Evolutionary conservation across 2,113 vertebrate species (phyloP).

Genomic region (Myiopsitta monachus): DNA sequence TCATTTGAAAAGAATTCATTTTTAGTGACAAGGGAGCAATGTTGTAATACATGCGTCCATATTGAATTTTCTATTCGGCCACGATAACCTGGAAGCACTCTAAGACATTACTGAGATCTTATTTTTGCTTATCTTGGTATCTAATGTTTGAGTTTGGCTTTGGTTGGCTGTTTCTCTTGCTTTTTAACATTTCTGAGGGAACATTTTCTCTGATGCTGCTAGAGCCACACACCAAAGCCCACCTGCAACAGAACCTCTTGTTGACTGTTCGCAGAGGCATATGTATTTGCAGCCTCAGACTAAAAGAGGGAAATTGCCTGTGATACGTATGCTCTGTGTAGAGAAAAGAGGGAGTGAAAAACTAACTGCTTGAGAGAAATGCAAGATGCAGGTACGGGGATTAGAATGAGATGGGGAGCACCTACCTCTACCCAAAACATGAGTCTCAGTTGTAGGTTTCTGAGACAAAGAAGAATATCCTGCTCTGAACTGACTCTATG

Average conservation of each 20-base stretch:
- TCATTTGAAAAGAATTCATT: neutral
- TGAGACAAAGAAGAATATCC: neutral
- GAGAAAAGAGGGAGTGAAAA: neutral
- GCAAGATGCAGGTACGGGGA: neutral
- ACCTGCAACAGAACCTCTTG: neutral
- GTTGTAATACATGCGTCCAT: neutral
- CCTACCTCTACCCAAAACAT: neutral
- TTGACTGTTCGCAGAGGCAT: neutral
- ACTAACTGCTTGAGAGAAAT: neutral
- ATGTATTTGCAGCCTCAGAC: neutral
- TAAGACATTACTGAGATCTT: neutral
- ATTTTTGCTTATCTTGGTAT: neutral
- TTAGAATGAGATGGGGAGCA: accelerated
- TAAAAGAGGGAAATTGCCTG: neutral
- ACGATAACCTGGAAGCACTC: neutral
- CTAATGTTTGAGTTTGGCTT: neutral
- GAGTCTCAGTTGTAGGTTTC: neutral
- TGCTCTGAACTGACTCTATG: neutral
- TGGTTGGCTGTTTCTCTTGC: neutral
- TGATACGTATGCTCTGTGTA: neutral
- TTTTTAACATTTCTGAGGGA: neutral
- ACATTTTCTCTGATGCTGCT: neutral
- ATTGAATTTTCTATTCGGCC: neutral
- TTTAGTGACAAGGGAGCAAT: neutral
- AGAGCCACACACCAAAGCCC: neutral